phyloP scores from a whole-genome alignment of 2,113 vertebrate species.

The Himantopus leucocephalus region DNA sequence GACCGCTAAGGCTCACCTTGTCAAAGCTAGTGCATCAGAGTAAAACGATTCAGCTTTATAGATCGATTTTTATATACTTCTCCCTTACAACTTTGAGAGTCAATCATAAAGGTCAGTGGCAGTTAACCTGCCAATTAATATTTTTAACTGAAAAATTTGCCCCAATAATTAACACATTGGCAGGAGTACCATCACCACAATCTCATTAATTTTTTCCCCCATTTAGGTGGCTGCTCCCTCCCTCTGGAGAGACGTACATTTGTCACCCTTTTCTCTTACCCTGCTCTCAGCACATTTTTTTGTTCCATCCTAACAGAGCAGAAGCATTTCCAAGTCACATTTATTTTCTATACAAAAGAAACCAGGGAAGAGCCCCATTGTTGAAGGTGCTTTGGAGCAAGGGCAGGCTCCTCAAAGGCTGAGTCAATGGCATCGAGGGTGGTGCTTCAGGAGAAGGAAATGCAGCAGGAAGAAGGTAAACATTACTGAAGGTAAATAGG shows the following conservation, averaged over 20 bases:
- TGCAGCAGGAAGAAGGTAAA: neutral
- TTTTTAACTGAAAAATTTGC: neutral
- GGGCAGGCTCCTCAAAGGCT: neutral
- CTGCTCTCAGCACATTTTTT: neutral
- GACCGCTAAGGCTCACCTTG: too few relatives aligned
- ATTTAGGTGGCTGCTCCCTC: rapidly evolving
- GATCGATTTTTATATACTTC: neutral
- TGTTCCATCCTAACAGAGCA: neutral
- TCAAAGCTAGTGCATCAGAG: neutral
- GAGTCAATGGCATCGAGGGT: neutral
- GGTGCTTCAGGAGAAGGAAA: neutral
- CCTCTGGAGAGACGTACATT: rapidly evolving
- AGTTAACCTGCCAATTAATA: neutral
- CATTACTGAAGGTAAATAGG: neutral
- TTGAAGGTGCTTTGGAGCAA: neutral
- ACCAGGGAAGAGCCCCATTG: neutral
- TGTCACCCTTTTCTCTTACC: neutral
- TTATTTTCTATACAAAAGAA: neutral
- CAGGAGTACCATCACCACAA: neutral
- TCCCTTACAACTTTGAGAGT: neutral
- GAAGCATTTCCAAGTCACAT: neutral
- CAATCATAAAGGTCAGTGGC: neutral
- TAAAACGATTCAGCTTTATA: neutral
- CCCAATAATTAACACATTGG: rapidly evolving
- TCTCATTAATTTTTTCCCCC: neutral